Conservation (phyloP, 2,113 vertebrate genomes). For the Trochalopteron elliotii region DNA sequence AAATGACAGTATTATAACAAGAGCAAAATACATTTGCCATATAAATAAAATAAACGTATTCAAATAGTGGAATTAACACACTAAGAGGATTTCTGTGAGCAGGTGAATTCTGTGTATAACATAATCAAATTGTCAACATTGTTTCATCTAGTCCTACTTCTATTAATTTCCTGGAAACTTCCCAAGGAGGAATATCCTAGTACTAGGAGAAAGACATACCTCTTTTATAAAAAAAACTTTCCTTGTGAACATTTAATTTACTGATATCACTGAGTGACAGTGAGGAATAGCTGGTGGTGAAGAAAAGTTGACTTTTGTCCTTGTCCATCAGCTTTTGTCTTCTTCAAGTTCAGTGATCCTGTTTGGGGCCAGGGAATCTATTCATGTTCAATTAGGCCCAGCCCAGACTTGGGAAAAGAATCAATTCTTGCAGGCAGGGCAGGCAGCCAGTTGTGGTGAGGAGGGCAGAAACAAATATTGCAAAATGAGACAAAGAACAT, state of each 20-base stretch:
- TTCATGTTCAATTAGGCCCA: constrained; percentile 5
- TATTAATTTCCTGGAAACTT: constrained; percentile 52
- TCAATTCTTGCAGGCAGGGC: background rate
- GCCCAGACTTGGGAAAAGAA: background rate
- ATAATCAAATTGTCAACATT: constrained; percentile 68
- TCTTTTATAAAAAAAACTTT: background rate
- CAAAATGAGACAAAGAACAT: constrained; percentile 1
- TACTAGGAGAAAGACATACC: background rate
- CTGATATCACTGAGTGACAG: background rate
- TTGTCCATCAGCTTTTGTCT: background rate
- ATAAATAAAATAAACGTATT: constrained; percentile 72
- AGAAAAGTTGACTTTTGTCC: background rate
- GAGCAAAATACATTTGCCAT: constrained; percentile 58
- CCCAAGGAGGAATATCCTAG: background rate
- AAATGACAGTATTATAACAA: constrained; percentile 45
- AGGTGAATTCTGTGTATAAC: constrained; percentile 68
- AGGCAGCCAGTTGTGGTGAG: background rate
- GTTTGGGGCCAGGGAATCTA: background rate
- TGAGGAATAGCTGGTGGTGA: background rate
- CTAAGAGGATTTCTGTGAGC: constrained; percentile 60
- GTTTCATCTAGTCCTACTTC: constrained; percentile 43
- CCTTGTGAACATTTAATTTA: background rate
- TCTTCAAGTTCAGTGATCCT: background rate
- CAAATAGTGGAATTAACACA: constrained; percentile 63
- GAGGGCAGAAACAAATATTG: background rate